phyloP scores from a whole-genome alignment of 2,797 vertebrate species.

The Phrynocephalus guinanensis region DNA sequence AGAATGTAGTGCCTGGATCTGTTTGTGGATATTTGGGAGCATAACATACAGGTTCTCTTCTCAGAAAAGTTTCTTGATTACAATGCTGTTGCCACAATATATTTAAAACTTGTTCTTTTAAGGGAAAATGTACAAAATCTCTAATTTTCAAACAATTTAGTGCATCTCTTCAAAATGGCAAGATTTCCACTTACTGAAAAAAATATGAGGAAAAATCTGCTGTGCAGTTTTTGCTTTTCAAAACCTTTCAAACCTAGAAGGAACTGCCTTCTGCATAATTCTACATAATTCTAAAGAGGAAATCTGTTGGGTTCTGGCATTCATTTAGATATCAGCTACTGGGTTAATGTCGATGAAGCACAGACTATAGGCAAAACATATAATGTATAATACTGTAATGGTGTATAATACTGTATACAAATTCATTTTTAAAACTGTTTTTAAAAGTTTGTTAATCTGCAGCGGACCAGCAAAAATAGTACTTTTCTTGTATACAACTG shows the following conservation, averaged over 20 bases:
- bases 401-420: no score
- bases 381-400: no score
- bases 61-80: slow-evolving; percentile 30
- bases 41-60: slow-evolving; percentile 10
- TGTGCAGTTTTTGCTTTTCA: background rate
- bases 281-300: background rate
- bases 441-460: no score
- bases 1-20: slow-evolving; percentile 53
- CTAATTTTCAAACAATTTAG: background rate
- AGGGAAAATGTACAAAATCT: background rate
- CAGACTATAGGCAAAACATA: no score
- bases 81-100: background rate
- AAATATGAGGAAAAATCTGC: background rate
- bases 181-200: background rate
- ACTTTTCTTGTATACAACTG: no score
- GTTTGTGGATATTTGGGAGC: slow-evolving; percentile 42
- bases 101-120: background rate
- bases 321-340: no score
- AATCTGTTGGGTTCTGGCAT: background rate
- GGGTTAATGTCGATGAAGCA: no score
- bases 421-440: no score
- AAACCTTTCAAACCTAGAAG: background rate
- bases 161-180: background rate
- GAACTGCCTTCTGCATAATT: background rate
- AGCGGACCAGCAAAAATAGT: no score